Evolutionary conservation across 2,888 invertebrate species (phyloP), one percentile per base, ranked within the genome.

Genomic region (Uropetala carovei): DNA sequence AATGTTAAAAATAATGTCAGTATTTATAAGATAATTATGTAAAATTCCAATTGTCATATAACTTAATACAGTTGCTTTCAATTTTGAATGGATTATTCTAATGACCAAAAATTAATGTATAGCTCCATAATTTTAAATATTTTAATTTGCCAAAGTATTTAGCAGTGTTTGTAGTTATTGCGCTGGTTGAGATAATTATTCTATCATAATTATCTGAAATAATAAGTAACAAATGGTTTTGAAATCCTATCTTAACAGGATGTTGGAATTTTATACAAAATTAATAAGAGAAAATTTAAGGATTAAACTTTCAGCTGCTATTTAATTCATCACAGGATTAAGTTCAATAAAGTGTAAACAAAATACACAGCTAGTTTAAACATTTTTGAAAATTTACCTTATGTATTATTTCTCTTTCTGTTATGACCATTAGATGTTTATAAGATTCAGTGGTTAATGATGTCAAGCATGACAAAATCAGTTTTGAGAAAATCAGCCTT

Each of bases 81-180:
- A 27, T 27, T 14, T 27, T 8, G 11, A 75, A 75, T 75, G 13
- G 4, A 8, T 27, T 75, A 22, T 75, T 75, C 27, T 27, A 75
- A 27, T 18, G 13, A 27, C 27, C 22, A 22, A 27, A 18, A 75
- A 22, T 22, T 27, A 13, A 27, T 7, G 27, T 75, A 75, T 10
- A 18, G 22, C 27, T 27, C n/a, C 22, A 27, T 22, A 75, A 75
- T 75, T 75, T 68, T 64, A 89, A 13, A 30, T n/a, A 4, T 89
- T 60, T 89, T 64, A 89, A 11, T 9, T n/a, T 89, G 27, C 89
- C 64, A 89, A 64, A 89, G n/a, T 43, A 13, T 60, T 89, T 68
- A 89, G 89, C 64, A 89, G 89, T 89, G 64, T 89, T 89, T 89
- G 64, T 64, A 89, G 89, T 89, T 89, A 89, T 89, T 89, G 89